These are phyloP conservation scores for Bombylius major DNA, from an alignment of 2,888 invertebrate genomes.

Conservation along the genomic window DNA sequence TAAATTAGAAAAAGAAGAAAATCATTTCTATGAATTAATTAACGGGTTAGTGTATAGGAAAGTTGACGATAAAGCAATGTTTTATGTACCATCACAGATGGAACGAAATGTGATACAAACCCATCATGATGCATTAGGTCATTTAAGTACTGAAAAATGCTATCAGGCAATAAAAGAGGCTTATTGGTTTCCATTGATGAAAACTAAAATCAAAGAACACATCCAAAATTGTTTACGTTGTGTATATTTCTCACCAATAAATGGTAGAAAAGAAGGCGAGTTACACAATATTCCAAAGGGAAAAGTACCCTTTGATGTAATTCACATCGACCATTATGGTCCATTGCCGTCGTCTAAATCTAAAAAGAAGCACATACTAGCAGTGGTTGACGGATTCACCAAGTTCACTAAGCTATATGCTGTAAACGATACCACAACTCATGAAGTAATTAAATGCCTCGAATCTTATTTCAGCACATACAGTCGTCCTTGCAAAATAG, in stretches of 20 bases:
- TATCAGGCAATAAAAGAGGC: neutral
- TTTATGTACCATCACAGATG: slow-evolving; percentile 5
- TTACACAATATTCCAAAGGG: slow-evolving; percentile 19
- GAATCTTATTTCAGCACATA: slow-evolving; percentile 15
- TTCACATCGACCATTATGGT: slow-evolving; percentile 24
- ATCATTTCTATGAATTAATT: neutral
- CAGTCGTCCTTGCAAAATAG: slow-evolving; percentile 15
- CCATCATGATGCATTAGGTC: neutral
- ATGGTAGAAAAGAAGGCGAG: slow-evolving; percentile 13
- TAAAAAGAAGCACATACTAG: slow-evolving; percentile 17
- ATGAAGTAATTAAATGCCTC: slow-evolving; percentile 14
- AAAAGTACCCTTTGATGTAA: slow-evolving; percentile 17
- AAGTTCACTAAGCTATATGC: slow-evolving; percentile 20
- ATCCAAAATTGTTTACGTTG: neutral
- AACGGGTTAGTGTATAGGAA: slow-evolving; percentile 5
- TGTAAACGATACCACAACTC: slow-evolving; percentile 12
- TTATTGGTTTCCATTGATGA: neutral
- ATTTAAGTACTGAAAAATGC: neutral
- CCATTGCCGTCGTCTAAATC: slow-evolving; percentile 14
- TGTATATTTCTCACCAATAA: neutral
- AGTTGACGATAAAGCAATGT: neutral
- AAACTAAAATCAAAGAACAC: neutral
- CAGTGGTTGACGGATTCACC: slow-evolving; percentile 20
- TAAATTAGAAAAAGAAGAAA: slow-evolving; percentile 10
- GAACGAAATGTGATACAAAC: neutral